Evolutionary conservation across 2,797 vertebrate species (phyloP), one percentile per base, ranked within the genome.

Genomic region (Sebastes minor): DNA sequence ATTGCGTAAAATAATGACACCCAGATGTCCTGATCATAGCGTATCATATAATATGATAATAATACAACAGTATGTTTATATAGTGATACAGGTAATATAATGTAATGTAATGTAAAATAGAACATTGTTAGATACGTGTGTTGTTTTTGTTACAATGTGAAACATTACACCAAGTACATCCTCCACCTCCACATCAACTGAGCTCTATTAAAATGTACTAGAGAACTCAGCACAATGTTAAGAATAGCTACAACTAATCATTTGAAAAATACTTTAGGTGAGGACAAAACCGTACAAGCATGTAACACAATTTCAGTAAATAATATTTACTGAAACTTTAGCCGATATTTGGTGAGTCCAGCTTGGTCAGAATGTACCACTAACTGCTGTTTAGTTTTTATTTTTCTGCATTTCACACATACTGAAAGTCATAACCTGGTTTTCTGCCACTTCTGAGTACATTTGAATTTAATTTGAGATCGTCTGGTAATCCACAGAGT

Each of bases 241-340:
- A 55, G 53, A 55, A 55, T 4, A 55, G 22, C 53, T 23, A 23
- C 53, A 55, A 23, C 11, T 6, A 23, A 23, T 55, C 0, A 6
- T 23, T 55, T 0, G 22, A 55, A 55, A 23, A 23, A 6, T 46
- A 55, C 52, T 53, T 53, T 22, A 22, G n/a, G 4, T 22, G 20
- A 11, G n/a, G n/a, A 16, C 0, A 46, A 0, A 46, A 46, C 0
- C 42, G 14, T 46, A 46, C 0, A 46, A 46, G 42, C 16, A 46
- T 46, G 16, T 46, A 46, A 46, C 42, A 46, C 42, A 46, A 46
- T 7, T 42, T 42, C 38, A 42, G 2, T 18, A 46, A 46, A 53
- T 13, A 23, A 11, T 11, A 55, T 55, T n/a, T 22, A 22, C 9
- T 22, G 27, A 55, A 55, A 28, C 18, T 23, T 28, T 6, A 4